Percentiles rank a stretch among this genome's conserved stretches.
These are phyloP conservation scores for Columba livia DNA, from an alignment of 2,113 vertebrate species.

Conservation along the genomic window DNA sequence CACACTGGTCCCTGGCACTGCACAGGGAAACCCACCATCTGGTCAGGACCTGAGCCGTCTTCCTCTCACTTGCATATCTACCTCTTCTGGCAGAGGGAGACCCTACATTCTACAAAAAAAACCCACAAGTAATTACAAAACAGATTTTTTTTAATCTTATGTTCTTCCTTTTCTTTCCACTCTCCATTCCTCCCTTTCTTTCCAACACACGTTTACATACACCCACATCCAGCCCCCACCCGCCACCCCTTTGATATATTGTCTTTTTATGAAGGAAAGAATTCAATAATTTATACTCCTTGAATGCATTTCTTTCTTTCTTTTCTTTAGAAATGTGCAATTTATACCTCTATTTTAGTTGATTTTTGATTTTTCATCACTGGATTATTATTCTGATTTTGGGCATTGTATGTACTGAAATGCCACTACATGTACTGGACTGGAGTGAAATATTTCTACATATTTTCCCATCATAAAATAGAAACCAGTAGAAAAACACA, in stretches of 20 bases:
- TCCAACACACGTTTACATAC: background rate
- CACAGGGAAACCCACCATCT: background rate
- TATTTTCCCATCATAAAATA: background rate
- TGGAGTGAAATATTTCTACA: background rate
- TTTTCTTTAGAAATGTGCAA: background rate
- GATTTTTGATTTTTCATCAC: background rate
- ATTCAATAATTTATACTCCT: background rate
- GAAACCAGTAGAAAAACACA: background rate
- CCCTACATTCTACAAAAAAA: background rate
- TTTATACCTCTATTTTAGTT: background rate
- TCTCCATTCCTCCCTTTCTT: background rate
- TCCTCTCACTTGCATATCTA: background rate
- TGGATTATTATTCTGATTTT: background rate
- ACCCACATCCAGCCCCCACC: background rate
- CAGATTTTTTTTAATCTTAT: background rate
- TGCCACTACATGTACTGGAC: background rate
- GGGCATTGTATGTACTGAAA: background rate
- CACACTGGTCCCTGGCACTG: fast-evolving
- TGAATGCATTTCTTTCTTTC: background rate
- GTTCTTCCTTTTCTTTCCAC: background rate
- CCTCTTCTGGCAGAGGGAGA: background rate
- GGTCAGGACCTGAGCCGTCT: background rate
- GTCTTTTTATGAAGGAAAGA: background rate
- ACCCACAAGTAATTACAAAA: background rate
- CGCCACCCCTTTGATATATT: background rate